Evolutionary conservation across 2,888 invertebrate species (phyloP), one percentile per base, ranked within the genome.

Genomic region (Agrilus cyanescens): DNA sequence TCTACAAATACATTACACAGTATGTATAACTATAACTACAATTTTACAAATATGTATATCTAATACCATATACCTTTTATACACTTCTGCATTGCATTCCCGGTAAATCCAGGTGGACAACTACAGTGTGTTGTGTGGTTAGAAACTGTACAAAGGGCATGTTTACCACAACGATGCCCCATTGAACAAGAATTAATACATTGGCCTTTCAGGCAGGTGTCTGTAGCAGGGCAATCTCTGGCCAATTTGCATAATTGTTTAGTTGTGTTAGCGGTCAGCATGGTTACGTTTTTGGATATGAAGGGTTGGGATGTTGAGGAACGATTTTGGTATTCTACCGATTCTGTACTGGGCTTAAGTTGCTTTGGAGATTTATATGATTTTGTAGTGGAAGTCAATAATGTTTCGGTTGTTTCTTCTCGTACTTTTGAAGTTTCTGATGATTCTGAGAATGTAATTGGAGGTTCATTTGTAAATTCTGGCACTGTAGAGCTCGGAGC

Each of bases 121-220:
- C 71, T 67, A 69, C 81, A 80, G 58, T 72, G 68, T 57, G 76
- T 74, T 51, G 69, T 71, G 64, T 79, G 80, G 64, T 78, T 71
- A 63, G 71, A 63, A 59, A 77, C 74, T 62, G 67, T 70, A 72
- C 80, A 80, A 59, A 71, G 66, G 61, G 74, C 72, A 61, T 75
- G 75, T 58, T 70, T 65, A 61, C 72, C 74, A 69, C 81, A 81
- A 39, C 64, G 51, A 40, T 60, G 60, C 48, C 63, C 69, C 45
- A 62, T 58, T 59, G 67, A 69, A 66, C 82, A 82, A 55, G 78
- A 75, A 62, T 77, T 75, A 66, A 74, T 69, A 66, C 81, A 82
- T 62, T 70, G 67, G 68, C 74, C 75, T 56, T 69, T 69, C 54
- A 73, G 65, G 66, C 84, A 84, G 57, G 73, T 71, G 65, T 79